Percentiles rank a stretch among this genome's conserved stretches.
Conservation (phyloP, 1,140 invertebrate species). For the Globodera rostochiensis region DNA sequence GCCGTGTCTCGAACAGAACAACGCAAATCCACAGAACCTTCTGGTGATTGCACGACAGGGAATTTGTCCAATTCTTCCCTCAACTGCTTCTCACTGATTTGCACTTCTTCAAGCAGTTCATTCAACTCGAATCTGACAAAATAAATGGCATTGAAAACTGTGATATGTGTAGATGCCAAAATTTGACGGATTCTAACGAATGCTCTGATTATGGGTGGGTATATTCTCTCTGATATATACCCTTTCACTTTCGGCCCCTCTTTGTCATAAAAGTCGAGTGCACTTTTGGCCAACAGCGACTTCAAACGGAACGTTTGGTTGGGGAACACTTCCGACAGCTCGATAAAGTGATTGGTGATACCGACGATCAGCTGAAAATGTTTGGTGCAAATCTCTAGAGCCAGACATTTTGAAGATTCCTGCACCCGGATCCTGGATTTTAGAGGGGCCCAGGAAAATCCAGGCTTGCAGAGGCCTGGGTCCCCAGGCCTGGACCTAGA, state of each 20-base stretch:
- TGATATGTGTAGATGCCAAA: too few species aligned
- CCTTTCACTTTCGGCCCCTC: background rate
- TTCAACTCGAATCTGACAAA: background rate
- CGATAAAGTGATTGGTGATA: slow-evolving; percentile 9
- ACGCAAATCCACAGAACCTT: background rate
- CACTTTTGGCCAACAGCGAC: background rate
- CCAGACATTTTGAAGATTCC: too few species aligned
- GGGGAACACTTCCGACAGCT: background rate
- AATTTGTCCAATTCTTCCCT: background rate
- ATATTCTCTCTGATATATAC: background rate
- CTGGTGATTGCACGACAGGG: background rate
- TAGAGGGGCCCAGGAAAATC: too few species aligned
- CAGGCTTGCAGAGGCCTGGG: too few species aligned
- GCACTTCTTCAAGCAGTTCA: slow-evolving; percentile 6
- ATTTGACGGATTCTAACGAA: background rate
- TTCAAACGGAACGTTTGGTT: background rate
- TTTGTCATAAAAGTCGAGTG: background rate
- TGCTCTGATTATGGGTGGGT: background rate
- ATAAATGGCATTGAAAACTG: too few species aligned
- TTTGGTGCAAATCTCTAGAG: too few species aligned
- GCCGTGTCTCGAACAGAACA: background rate
- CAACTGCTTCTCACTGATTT: slow-evolving; percentile 5
- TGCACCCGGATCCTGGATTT: too few species aligned
- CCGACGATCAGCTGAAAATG: slow-evolving; percentile 1
- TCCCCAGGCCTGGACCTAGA: too few species aligned